Base-by-base conservation (phyloP, 2,888 invertebrate species). In the Adelphocoris suturalis region DNA sequence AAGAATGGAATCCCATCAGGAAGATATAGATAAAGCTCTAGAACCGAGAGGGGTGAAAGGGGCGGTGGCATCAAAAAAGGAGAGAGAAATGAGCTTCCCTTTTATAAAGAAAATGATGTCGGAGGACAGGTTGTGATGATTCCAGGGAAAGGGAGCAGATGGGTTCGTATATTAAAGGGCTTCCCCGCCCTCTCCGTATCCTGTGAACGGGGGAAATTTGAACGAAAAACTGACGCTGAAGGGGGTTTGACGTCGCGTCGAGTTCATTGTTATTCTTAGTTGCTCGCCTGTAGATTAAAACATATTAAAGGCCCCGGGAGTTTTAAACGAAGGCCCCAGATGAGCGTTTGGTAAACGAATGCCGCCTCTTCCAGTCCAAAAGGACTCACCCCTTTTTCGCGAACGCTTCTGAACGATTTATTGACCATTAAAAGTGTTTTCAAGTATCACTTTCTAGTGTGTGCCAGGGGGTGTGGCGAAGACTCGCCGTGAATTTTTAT, bases 71-170 rank as follows among this genome's bases (percentile, higher is more conserved):
- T 88, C 88, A 78, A 76, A 76, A 86, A 88, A 88, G 52, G 88
- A 80, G 80, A 61, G 55, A 88, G 88, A 88, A 88, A 88, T 88
- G 88, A 88, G 88, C 88, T 88, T 88, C 88, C 68, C 88, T 88
- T 88, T 88, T 88, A 88, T 88, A 88, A 76, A 61, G 88, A 88
- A 88, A 88, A 88, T 88, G 88, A 88, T 88, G 88, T 88, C 76
- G 88, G 88, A 78, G 88, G 88, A 88, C 88, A 88, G 88, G 88
- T 88, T 78, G 88, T 88, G 88, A 88, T 88, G 88, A 88, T 88
- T 88, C 88, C 78, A 46, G 19, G 27, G 76, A 52, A 75, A 27
- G 80, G 88, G 37, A 88, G 78, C 88, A 88, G 88, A 88, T 88
- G 88, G 88, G 88, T 19, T 52, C 78, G 88, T 88, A 88, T 88